Base-by-base conservation (phyloP, 2,888 invertebrate species). In the Heliconius cydno region DNA sequence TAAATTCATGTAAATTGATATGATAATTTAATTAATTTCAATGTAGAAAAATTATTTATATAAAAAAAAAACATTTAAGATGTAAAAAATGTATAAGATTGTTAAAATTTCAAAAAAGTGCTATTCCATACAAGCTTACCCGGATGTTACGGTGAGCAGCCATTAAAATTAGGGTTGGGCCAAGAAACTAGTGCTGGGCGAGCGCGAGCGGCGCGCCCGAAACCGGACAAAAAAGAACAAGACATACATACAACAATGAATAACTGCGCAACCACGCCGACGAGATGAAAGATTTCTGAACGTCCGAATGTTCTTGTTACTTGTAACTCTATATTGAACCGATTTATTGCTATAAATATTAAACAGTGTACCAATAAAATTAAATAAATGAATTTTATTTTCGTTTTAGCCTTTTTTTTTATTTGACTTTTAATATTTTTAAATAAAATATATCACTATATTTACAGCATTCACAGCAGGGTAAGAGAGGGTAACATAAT, bases 131-230 rank as follows among this genome's bases (percentile, higher is more conserved):
- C 88, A 92, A 87, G 86, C 87, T 86, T 89, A 91, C 86, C 93
- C 93, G 94, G 94, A 94, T 93, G 91, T 94, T 90, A 88, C 88
- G 89, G 87, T 86, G 85, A 92, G 94, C 94, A 92, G 95, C 95
- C 95, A 95, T 95, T 95, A 95, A 94, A 95, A 94, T 95, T 95
- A 94, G 95, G 95, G 95, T 92, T 94, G 95, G 94, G 94, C 94
- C 90, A 91, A 90, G 88, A 89, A 89, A 87, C 90, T 93, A 93
- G 94, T 94, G 95, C 90, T 90, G 92, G 93, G 92, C 91, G 89
- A 86, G 86, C 88, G 92, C 91, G 89, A 86, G 86, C 88, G 90
- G 87, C 92, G 90, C 91, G 91, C 92, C 92, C 87, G 88, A 86
- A 88, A 84, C 84, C 84, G 84, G 84, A 88, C 87, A 88, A 90